Conservation (phyloP, 2,113 vertebrate genomes). For the Ochotona curzoniae region DNA sequence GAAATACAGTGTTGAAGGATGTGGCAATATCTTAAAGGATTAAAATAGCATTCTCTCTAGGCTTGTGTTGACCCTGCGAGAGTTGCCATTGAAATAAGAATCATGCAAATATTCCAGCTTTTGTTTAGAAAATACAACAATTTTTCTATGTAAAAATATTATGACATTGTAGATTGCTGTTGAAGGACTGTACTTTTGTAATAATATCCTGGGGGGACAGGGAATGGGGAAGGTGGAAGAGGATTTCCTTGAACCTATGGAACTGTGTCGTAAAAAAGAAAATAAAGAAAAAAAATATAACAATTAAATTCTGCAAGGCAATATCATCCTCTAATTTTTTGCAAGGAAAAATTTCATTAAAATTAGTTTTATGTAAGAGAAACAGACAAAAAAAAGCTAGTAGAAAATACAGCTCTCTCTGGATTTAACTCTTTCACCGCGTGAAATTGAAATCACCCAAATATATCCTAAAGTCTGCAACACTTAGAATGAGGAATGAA, state of each 20-base stretch:
- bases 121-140: constrained; percentile 22
- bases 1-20: not conserved
- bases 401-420: not conserved
- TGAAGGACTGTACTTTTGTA: too few species aligned
- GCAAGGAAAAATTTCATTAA: not conserved
- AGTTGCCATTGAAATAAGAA: not conserved
- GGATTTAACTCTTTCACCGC: not conserved
- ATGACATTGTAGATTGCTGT: too few species aligned
- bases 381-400: not conserved
- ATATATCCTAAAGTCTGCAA: not conserved
- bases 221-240: too few species aligned
- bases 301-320: not conserved
- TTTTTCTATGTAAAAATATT: not conserved
- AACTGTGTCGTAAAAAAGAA: too few species aligned
- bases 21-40: not conserved
- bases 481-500: not conserved
- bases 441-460: not conserved
- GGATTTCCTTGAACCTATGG: too few species aligned
- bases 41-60: not conserved
- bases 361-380: not conserved
- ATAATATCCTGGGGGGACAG: too few species aligned
- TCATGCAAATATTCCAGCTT: not conserved
- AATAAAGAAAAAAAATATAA: not conserved
- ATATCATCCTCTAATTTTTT: constrained; percentile 19
- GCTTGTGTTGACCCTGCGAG: not conserved